Percentiles rank a stretch among this genome's conserved stretches.
These are phyloP conservation scores for Bos javanicus DNA, from an alignment of 2,113 vertebrate genomes.

Conservation along the genomic window DNA sequence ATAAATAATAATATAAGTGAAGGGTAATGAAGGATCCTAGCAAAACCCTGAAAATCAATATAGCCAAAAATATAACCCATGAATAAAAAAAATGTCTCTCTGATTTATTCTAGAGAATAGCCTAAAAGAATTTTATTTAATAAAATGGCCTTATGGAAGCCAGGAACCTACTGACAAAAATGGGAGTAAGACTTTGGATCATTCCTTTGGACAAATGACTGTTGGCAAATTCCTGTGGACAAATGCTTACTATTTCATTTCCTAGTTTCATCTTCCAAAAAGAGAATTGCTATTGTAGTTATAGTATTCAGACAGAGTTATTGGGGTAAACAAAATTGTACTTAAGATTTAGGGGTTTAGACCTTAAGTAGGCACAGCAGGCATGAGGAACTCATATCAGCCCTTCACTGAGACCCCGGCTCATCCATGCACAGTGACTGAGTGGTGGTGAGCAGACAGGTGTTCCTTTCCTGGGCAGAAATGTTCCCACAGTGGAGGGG, in stretches of 20 bases:
- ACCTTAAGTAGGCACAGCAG: neutral
- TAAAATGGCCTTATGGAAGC: neutral
- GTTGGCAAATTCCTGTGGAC: neutral
- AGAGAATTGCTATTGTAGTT: neutral
- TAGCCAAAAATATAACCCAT: neutral
- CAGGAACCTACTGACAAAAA: neutral
- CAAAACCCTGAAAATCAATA: neutral
- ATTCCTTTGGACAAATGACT: neutral
- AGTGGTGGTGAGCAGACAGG: neutral
- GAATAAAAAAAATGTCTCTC: neutral
- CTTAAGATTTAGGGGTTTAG: neutral
- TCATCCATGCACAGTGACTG: neutral
- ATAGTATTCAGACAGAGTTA: neutral
- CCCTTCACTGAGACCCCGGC: accelerated
- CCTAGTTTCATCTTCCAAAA: neutral
- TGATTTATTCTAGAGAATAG: neutral
- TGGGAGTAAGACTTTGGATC: neutral
- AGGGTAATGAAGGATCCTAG: neutral
- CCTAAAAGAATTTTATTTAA: neutral
- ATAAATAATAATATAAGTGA: neutral
- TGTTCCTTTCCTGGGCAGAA: neutral
- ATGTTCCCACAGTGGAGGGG: no score
- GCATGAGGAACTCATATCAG: neutral
- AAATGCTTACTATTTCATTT: neutral
- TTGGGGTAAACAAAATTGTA: neutral